Base-by-base conservation (phyloP, 2,888 invertebrate genomes). In the Diploptera punctata region DNA sequence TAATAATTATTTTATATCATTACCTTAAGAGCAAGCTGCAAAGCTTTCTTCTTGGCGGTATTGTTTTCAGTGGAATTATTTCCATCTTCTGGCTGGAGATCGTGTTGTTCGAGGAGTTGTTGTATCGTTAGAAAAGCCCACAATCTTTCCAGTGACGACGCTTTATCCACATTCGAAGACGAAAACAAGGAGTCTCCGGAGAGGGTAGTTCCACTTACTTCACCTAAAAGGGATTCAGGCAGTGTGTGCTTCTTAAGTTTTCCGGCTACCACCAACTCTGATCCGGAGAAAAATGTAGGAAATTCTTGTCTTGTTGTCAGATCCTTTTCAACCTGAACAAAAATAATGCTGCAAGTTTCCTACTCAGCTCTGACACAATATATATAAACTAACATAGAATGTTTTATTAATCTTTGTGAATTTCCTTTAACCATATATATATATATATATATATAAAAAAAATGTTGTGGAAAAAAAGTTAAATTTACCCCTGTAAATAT, bases 71-170 rank as follows among this genome's bases (percentile, higher is more conserved):
- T 57, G 7, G 57, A 31, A n/a, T 57, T 57, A n/a, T 5, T 38
- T 1, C 67, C 67, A 29, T 49, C 44, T 62, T 76, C 24, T 13
- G 47, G 33, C 21, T 29, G 26, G 19, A 33, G 31, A 75, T 86
- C 86, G 52, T 83, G 82, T 78, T 73, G 31, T 21, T 89, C 87
- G 60, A 91, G 80, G 71, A 90, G 82, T 78, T 91, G 89, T 76
- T 88, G 87, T 70, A 91, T 87, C 47, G 87, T 89, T 76, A 90
- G 83, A 80, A 90, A 91, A 1, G 90, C 90, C 90, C 91, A 91
- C 68, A 90, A 80, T 38, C 88, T 82, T 79, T 89, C 87, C 70
- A 87, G 79, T 7, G 84, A 86, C 71, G 83, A 76, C 77, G 79
- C 83, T 5, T 77, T 75, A 24, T 76, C 78, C 60, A 77, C 80